A percentile compares a stretch with the other conserved stretches of the same genome.
Evolutionary conservation across 2,113 vertebrate genomes (phyloP).

Genomic region (Eudyptes chrysolophus): DNA sequence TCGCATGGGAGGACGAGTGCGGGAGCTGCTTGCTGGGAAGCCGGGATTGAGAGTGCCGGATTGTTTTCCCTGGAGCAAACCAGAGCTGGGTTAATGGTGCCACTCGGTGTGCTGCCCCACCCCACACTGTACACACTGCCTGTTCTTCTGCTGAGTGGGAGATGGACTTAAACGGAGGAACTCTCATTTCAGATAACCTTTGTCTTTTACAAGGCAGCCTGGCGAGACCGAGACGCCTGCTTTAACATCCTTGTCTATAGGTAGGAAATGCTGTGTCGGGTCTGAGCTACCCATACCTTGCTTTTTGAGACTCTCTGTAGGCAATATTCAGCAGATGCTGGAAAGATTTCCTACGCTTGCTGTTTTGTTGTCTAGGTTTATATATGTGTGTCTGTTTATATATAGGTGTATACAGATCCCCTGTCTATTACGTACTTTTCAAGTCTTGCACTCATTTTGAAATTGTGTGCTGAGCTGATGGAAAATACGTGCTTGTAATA

Average conservation of each 20-base stretch:
- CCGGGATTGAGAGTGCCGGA: accelerated
- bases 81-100: not conserved
- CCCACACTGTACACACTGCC: not conserved
- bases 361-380: not conserved
- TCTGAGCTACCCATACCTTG: not conserved
- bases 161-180: not conserved
- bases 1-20: not conserved
- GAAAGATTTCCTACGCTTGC: not conserved
- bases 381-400: accelerated
- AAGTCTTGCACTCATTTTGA: not conserved
- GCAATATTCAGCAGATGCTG: not conserved
- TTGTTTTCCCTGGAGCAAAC: not conserved
- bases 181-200: not conserved
- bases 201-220: not conserved
- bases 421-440: accelerated
- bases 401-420: not conserved
- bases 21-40: not conserved
- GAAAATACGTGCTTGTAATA: accelerated
- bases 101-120: not conserved
- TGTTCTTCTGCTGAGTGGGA: not conserved
- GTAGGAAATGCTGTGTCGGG: accelerated
- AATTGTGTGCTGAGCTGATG: not conserved
- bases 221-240: not conserved
- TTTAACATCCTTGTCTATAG: accelerated
- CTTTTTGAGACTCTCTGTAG: accelerated